These are phyloP conservation scores for Odontomyia ornata DNA, from an alignment of 2,888 invertebrate genomes.

Conservation along the genomic window DNA sequence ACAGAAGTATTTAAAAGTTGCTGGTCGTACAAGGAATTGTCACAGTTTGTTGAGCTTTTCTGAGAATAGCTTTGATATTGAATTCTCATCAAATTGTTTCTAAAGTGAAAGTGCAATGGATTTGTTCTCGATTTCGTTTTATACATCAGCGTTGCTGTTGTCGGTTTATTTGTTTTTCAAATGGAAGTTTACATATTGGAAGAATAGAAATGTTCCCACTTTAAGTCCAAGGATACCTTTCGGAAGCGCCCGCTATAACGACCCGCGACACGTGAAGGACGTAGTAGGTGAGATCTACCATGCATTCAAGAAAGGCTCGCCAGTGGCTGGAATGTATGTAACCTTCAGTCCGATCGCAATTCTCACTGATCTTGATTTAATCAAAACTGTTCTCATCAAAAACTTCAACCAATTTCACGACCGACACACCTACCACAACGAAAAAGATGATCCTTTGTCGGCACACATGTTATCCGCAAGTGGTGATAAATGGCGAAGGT, in stretches of 20 bases:
- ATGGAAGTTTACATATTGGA: constrained; percentile 11
- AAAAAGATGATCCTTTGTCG: constrained; percentile 60
- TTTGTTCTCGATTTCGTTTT: background rate
- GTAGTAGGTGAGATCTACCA: background rate
- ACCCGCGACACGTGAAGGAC: constrained; percentile 37
- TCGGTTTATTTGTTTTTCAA: constrained; percentile 41
- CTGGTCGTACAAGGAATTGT: too few species aligned
- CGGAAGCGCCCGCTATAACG: constrained; percentile 51
- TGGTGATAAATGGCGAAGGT: constrained; percentile 64
- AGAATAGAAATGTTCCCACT: constrained; percentile 31
- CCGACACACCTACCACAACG: constrained; percentile 59
- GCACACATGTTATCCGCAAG: constrained; percentile 61
- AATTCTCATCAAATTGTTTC: too few species aligned
- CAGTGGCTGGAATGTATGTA: constrained; percentile 48
- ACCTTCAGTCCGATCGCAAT: constrained; percentile 46
- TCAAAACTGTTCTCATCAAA: constrained; percentile 59
- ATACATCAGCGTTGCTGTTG: background rate
- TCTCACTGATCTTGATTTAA: constrained; percentile 53
- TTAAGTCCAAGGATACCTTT: constrained; percentile 53
- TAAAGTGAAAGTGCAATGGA: too few species aligned
- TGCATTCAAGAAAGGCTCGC: constrained; percentile 44
- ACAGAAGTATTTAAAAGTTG: too few species aligned
- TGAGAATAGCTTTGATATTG: too few species aligned
- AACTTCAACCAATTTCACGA: constrained; percentile 62
- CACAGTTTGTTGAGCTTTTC: too few species aligned